phyloP scores from a whole-genome alignment of 2,888 invertebrate species.

The Chalcis sispes region DNA sequence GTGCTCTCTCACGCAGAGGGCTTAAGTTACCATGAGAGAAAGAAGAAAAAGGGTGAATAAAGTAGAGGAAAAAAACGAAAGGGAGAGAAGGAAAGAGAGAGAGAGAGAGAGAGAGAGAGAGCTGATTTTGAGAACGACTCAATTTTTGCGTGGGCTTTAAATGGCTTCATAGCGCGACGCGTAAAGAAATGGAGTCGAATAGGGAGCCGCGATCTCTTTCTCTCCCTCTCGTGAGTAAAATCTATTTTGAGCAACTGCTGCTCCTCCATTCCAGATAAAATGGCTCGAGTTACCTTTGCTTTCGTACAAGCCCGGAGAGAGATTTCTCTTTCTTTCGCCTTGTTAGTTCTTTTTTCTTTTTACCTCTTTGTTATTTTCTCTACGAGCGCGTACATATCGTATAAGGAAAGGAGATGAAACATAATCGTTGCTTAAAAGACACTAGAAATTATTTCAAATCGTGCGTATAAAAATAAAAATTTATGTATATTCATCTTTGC shows the following conservation, averaged over 20 bases:
- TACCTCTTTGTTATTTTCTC: not conserved
- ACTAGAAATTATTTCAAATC: too few species aligned
- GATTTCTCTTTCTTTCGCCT: slow-evolving; percentile 19
- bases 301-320: not conserved
- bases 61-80: not conserved
- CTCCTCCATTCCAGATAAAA: slow-evolving; percentile 37
- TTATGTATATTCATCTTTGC: too few species aligned
- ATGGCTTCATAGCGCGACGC: slow-evolving; percentile 41
- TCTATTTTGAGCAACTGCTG: slow-evolving; percentile 29
- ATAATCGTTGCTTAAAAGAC: slow-evolving; percentile 23
- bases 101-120: slow-evolving; percentile 10
- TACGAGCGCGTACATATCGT: not conserved
- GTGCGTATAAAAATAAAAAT: too few species aligned
- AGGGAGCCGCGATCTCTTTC: slow-evolving; percentile 8
- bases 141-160: slow-evolving; percentile 57
- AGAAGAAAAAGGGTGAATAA: slow-evolving; percentile 7
- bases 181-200: slow-evolving; percentile 31
- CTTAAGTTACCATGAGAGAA: not conserved
- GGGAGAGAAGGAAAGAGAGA: not conserved
- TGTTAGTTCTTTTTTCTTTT: too few species aligned
- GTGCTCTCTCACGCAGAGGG: too few species aligned
- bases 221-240: slow-evolving; percentile 25
- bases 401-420: slow-evolving; percentile 39
- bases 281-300: slow-evolving; percentile 47
- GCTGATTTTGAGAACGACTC: slow-evolving; percentile 46